Evolutionary conservation across 2,888 invertebrate genomes (phyloP), one percentile per base, ranked within the genome.

Genomic region (Dicroscelio sp.): DNA sequence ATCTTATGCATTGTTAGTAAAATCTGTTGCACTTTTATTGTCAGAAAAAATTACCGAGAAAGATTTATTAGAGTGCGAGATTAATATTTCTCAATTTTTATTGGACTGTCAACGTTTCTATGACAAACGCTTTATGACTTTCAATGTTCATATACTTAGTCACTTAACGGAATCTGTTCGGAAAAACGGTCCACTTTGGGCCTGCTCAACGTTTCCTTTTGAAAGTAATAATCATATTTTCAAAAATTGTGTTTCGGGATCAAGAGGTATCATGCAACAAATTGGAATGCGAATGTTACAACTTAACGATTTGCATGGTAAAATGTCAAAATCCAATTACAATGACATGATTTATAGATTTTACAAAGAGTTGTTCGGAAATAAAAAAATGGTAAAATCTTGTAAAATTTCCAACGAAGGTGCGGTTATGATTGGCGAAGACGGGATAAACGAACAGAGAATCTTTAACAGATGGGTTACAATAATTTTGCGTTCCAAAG

Each of bases 61-160:
- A 17, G 79, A 88, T 25, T 71, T 88, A 63, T 1, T 71, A 30
- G 79, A 88, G 52, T 75, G 84, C 33, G 75, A 88, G 33, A 10
- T 55, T 31, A 23, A 73, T 38, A 14, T 79, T 35, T 71, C 63
- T 52, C 78, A 73, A 31, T 79, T 65, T 75, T 27, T 88, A 23
- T 30, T 63, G 73, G 65, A 76, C 10, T 79, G 65, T 71, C 73
- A 88, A 48, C 23, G 20, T 17, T 71, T 88, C 14, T 83, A 83
- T 38, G 60, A 52, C 0, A 23, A 38, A 27, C 27, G 14, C n/a
- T 88, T 73, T 35, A 88, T 84, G 88, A 84, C 60, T n/a, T 84
- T 71, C 27, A 84, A 79, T 23, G 33, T 65, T 8, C 65, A 65
- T 33, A 33, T 12, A 20, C 5, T 65, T 4, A 20, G n/a, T 23